Evolutionary conservation across 2,113 vertebrate genomes (phyloP), one percentile per base, ranked within the genome.

Genomic region (Pachypanchax playfairii): DNA sequence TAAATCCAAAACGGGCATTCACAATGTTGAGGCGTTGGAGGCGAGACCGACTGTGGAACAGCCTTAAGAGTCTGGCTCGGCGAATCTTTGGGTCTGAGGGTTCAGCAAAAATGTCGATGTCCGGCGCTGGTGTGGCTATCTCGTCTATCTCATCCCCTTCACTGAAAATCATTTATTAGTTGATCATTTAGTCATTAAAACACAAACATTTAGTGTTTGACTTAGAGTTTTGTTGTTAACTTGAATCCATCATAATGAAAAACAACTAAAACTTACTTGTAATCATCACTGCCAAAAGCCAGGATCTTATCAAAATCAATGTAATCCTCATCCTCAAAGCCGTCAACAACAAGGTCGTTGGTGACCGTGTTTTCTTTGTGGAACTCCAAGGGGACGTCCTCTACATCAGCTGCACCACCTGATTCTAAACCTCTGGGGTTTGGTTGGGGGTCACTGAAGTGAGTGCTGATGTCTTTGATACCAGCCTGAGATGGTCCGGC

Each of bases 361-460:
- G 97, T 99, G 70, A 99, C 92, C 0, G 96, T 99, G 77, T 98
- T 96, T 79, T 96, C 95, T 69, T 92, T 93, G 81, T 98, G 95
- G 82, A 94, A 96, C 41, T 95, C 93, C 0, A 90, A 69, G 0
- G 94, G 91, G 24, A 95, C 78, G 39, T 88, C 73, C 14, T 92
- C 76, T 44, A 90, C 56, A 1, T 91, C 87, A 1, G 77, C 68
- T 7, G 68, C 85, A 26, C 44, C 87, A 0, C 55, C 80, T 26
- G 53, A 57, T 0, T 66, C 67, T 42, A 81, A 4, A 14, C 60
- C 70, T 41, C 82, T 84, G 47, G 84, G 68, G 4, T 80, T 76
- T 3, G 38, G 26, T 60, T 56, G 53, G 17, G 73, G 58, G 25
- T 83, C 75, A 13, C 5, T 70, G 59, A 92, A 94, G 73, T 94